Conservation (phyloP, 2,888 invertebrate genomes). For the Luperina testacea region DNA sequence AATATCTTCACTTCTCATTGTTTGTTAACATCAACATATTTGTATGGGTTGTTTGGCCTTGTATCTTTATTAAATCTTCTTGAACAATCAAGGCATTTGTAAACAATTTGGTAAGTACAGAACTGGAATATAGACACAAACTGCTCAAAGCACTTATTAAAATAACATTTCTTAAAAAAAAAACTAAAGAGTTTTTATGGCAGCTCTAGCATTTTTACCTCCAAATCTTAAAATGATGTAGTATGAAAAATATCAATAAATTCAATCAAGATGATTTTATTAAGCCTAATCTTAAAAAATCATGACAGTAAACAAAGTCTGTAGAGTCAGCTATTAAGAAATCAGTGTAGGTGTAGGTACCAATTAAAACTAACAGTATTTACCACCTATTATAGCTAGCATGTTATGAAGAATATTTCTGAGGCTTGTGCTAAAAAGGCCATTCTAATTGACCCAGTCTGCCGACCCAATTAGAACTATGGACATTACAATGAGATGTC, state of each 20-base stretch:
- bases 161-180: too few relatives aligned
- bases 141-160: too few relatives aligned
- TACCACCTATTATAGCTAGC: conserved; percentile 24
- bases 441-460: conserved; percentile 83
- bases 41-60: conserved; percentile 57
- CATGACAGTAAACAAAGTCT: not conserved
- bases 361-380: conserved; percentile 29
- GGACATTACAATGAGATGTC: conserved; percentile 68
- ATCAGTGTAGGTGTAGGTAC: conserved; percentile 31
- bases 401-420: conserved; percentile 49
- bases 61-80: conserved; percentile 50
- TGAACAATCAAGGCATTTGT: conserved; percentile 26
- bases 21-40: conserved; percentile 48
- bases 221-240: not conserved
- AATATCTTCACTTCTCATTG: conserved; percentile 34
- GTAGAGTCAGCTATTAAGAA: conserved; percentile 29
- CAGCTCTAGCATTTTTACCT: not conserved
- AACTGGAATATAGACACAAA: not conserved
- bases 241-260: not conserved
- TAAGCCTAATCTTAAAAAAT: conserved; percentile 8
- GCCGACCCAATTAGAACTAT: conserved; percentile 78
- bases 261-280: not conserved
- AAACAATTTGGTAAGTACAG: not conserved
- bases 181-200: not conserved
- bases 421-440: conserved; percentile 74